These are phyloP conservation scores for Drosophila ercepeae DNA, from an alignment of 1,140 invertebrate genomes.

Conservation along the genomic window DNA sequence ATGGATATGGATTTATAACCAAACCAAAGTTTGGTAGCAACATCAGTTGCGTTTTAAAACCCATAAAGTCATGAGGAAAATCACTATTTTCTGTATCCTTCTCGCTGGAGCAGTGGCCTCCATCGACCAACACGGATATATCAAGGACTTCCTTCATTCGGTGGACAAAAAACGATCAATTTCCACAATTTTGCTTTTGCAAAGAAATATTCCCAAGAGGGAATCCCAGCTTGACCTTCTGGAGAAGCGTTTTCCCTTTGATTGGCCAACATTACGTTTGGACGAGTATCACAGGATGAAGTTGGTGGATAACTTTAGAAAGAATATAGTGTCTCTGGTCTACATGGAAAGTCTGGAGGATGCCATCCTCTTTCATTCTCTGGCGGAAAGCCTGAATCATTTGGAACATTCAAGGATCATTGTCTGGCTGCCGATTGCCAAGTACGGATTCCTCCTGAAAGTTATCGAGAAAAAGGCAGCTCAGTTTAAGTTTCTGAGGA, in stretches of 20 bases:
- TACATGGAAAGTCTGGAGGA: slow-evolving; percentile 18
- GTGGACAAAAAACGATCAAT: slow-evolving; percentile 30
- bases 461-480: background rate
- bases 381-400: slow-evolving; percentile 31
- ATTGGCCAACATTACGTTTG: slow-evolving; percentile 42
- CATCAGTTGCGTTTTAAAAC: slow-evolving; percentile 10
- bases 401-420: slow-evolving; percentile 41
- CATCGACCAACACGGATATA: background rate
- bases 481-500: slow-evolving; percentile 19
- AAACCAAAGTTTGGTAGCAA: background rate
- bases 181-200: slow-evolving; percentile 33
- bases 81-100: slow-evolving; percentile 3
- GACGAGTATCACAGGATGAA: slow-evolving; percentile 17
- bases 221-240: slow-evolving; percentile 1
- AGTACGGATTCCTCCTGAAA: background rate
- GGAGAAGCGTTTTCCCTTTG: slow-evolving; percentile 1
- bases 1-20: slow-evolving; percentile 22
- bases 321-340: slow-evolving; percentile 22
- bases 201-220: slow-evolving; percentile 1
- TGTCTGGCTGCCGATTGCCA: slow-evolving; percentile 13
- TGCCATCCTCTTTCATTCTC: background rate
- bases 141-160: slow-evolving; percentile 18
- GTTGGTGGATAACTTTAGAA: background rate
- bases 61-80: slow-evolving; percentile 1
- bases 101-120: background rate